These are phyloP conservation scores for Liparis tanakae DNA, from an alignment of 2,797 vertebrate species.

Conservation along the genomic window DNA sequence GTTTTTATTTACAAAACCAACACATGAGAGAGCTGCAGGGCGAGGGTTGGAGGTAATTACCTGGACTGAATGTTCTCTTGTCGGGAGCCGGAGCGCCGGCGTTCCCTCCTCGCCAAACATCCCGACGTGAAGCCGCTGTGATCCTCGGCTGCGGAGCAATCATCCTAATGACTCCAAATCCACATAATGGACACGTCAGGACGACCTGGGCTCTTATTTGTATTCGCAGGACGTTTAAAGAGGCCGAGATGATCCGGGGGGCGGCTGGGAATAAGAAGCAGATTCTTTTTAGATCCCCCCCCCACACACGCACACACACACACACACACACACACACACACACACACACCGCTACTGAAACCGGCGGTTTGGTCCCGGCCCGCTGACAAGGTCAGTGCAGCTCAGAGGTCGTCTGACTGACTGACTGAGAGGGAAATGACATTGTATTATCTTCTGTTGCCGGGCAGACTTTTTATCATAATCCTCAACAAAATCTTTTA, in stretches of 20 bases:
- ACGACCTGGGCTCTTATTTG: slow-evolving; percentile 42
- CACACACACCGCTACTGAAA: too few species aligned
- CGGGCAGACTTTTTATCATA: background rate
- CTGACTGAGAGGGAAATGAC: slow-evolving; percentile 55
- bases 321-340: too few species aligned
- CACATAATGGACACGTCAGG: slow-evolving; percentile 75
- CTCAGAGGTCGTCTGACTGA: slow-evolving; percentile 66
- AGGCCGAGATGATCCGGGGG: slow-evolving; percentile 62
- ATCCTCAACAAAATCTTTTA: slow-evolving; percentile 14
- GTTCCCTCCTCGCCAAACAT: slow-evolving; percentile 58
- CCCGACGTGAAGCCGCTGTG: slow-evolving; percentile 1
- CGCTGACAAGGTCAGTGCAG: slow-evolving; percentile 75
- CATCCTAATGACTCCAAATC: slow-evolving; percentile 78
- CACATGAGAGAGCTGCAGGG: background rate
- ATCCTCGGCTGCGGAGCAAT: slow-evolving; percentile 44
- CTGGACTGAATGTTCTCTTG: slow-evolving; percentile 24
- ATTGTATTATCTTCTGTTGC: background rate
- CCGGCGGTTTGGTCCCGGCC: slow-evolving; percentile 57
- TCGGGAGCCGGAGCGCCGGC: slow-evolving; percentile 30
- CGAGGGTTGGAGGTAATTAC: slow-evolving; percentile 16
- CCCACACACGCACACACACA: too few species aligned
- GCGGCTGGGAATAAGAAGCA: slow-evolving; percentile 75
- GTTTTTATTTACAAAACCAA: slow-evolving; percentile 5
- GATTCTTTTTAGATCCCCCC: too few species aligned
- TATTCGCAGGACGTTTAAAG: slow-evolving; percentile 51